A percentile compares a stretch with the other conserved stretches of the same genome.
These are phyloP conservation scores for Microplitis demolitor DNA, from an alignment of 1,140 invertebrate species.

Conservation along the genomic window DNA sequence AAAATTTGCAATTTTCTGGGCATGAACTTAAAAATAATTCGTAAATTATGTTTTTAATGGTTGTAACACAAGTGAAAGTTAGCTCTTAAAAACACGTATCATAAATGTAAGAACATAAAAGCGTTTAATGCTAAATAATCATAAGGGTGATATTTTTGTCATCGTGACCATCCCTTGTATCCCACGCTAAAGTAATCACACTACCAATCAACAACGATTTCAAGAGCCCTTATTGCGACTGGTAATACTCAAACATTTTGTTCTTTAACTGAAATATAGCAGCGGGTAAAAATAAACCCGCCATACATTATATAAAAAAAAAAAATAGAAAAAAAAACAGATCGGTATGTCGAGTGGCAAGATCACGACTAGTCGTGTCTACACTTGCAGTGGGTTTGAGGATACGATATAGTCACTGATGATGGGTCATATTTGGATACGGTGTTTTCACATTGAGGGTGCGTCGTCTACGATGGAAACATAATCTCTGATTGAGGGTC, in stretches of 20 bases:
- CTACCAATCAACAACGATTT: not conserved
- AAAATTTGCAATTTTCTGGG: too few relatives aligned
- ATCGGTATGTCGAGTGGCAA: not conserved
- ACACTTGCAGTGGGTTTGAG: constrained; percentile 22
- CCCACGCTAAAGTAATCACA: not conserved
- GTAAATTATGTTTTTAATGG: too few relatives aligned
- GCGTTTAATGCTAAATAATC: constrained; percentile 45
- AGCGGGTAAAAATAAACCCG: constrained; percentile 1
- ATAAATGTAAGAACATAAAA: constrained; percentile 11
- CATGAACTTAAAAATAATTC: too few relatives aligned
- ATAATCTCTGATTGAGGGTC: constrained; percentile 55
- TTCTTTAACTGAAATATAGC: not conserved
- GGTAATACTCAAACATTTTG: not conserved
- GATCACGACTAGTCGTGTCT: not conserved
- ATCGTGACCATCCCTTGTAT: constrained; percentile 27
- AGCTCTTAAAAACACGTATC: too few relatives aligned
- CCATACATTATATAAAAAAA: not conserved
- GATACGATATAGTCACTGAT: constrained; percentile 18
- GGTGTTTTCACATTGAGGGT: constrained; percentile 44
- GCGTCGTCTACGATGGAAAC: constrained; percentile 41
- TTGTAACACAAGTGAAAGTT: too few relatives aligned
- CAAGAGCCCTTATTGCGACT: not conserved
- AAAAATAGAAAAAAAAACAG: constrained; percentile 5
- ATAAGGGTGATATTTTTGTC: constrained; percentile 29
- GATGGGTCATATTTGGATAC: constrained; percentile 44